Evolutionary conservation across 2,113 vertebrate genomes (phyloP).

Genomic region (Sturnus vulgaris): DNA sequence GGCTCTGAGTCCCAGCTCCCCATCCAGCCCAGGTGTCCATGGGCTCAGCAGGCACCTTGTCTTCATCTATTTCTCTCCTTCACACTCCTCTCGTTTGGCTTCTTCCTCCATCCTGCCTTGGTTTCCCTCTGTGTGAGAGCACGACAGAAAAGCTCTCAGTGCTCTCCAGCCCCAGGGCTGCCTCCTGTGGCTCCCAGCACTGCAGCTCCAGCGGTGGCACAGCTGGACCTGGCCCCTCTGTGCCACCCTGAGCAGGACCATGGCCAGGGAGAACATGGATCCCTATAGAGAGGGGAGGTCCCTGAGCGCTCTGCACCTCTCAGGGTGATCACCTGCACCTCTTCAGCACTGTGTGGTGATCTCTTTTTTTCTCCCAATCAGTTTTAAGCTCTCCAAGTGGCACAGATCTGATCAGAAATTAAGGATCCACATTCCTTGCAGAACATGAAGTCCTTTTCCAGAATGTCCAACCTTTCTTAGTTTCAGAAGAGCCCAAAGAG

Average conservation of each 20-base stretch:
- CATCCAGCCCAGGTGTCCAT: not conserved
- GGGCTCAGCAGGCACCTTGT: not conserved
- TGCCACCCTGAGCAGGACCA: not conserved
- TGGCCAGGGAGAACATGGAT: accelerated
- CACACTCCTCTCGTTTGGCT: not conserved
- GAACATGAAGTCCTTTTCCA: not conserved
- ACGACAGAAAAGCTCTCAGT: not conserved
- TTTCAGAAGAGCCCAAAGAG: not conserved
- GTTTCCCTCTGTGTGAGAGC: not conserved
- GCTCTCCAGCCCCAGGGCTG: not conserved
- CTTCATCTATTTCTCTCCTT: not conserved
- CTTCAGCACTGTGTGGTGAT: not conserved
- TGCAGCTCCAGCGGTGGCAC: not conserved
- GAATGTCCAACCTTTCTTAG: not conserved
- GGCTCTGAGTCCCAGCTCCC: not conserved
- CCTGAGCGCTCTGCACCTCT: accelerated
- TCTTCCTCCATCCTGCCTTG: not conserved
- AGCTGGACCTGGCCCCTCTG: not conserved
- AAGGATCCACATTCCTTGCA: not conserved
- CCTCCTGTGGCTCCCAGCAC: not conserved
- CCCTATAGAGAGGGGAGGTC: accelerated
- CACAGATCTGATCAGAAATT: not conserved
- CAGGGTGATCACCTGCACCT: not conserved
- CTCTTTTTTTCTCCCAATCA: too few relatives aligned
- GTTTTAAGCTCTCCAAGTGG: not conserved